Base-by-base conservation (phyloP, 2,797 vertebrate species). In the Moxostoma hubbsi region DNA sequence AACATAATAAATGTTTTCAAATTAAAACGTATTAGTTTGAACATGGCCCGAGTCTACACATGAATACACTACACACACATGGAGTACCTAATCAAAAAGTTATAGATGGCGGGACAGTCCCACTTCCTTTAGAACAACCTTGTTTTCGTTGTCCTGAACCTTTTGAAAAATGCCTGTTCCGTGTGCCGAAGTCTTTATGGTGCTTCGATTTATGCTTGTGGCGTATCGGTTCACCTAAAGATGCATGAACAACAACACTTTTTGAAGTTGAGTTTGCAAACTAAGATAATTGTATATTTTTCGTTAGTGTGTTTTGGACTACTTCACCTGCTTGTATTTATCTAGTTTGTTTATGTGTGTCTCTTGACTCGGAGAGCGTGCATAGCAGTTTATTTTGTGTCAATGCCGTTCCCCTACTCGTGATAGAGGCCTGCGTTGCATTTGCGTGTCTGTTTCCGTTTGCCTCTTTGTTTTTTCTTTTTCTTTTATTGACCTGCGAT, bases 401-500 rank as follows among this genome's bases (percentile, higher is more conserved):
- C 70, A 46, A 55, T 9, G 49, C 45, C 51, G 47, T 79, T 11
- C 72, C 69, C 58, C 11, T 70, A 36, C 58, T 66, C 18, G 62
- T 50, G 75, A 79, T 63, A 68, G 49, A n/a, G 53, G 77, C 6
- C 63, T 80, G 74, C 49, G 63, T 74, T 65, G 66, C 67, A 70
- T 80, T 77, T 71, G 64, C 53, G n/a, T 67, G 71, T 51, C 73
- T 86, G 80, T 79, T 86, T 88, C 70, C 85, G 77, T 58, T 84
- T 68, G 79, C 45, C 82, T 84, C 36, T 36, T 36, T 36, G 3
- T 76, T 75, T 77, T 83, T 81, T 70, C 80, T 77, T 78, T 66
- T 64, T 49, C 62, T 82, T 84, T 86, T 87, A 90, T 83, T 80
- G 82, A 84, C 77, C 83, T 80, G 53, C 73, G 80, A 86, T 88